A percentile compares a stretch with the other conserved stretches of the same genome.
These are phyloP conservation scores for Philypnodon macrostomus DNA, from an alignment of 2,797 vertebrate genomes.

Conservation along the genomic window DNA sequence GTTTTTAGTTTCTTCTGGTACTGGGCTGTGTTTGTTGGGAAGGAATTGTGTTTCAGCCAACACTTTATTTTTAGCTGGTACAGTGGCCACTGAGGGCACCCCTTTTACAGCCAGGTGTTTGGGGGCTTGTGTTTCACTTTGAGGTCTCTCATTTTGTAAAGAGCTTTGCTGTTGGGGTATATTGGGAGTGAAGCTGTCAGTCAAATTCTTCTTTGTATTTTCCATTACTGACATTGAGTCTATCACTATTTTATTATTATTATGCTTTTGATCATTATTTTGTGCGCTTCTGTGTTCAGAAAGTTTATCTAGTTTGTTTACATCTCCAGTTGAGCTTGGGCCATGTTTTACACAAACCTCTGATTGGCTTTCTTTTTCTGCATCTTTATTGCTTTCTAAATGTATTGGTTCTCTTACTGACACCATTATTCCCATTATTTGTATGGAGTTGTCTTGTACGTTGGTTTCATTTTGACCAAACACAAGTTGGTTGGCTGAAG, in stretches of 20 bases:
- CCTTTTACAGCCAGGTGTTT: constrained; percentile 34
- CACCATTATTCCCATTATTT: constrained; percentile 67
- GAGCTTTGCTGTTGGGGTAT: constrained; percentile 17
- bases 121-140: constrained; percentile 34
- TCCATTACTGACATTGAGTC: constrained; percentile 13
- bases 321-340: constrained; percentile 14
- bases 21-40: constrained; percentile 38
- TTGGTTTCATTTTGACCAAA: constrained; percentile 24
- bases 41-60: constrained; percentile 48
- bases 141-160: constrained; percentile 17
- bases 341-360: constrained; percentile 13
- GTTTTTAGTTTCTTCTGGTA: constrained; percentile 30
- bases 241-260: constrained; percentile 22
- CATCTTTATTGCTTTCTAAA: too few species aligned
- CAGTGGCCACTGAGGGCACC: constrained; percentile 15
- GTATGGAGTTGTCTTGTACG: constrained; percentile 39
- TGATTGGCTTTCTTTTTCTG: constrained; percentile 40
- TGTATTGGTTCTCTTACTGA: constrained; percentile 57
- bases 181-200: constrained; percentile 20
- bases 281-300: constrained; percentile 19
- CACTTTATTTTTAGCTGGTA: constrained; percentile 54
- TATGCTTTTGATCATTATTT: constrained; percentile 12
- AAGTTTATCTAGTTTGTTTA: constrained; percentile 25
- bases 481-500: constrained; percentile 24
- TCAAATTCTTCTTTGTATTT: constrained; percentile 16